phyloP scores from a whole-genome alignment of 2,797 vertebrate genomes.

The Sebastiscus tertius region DNA sequence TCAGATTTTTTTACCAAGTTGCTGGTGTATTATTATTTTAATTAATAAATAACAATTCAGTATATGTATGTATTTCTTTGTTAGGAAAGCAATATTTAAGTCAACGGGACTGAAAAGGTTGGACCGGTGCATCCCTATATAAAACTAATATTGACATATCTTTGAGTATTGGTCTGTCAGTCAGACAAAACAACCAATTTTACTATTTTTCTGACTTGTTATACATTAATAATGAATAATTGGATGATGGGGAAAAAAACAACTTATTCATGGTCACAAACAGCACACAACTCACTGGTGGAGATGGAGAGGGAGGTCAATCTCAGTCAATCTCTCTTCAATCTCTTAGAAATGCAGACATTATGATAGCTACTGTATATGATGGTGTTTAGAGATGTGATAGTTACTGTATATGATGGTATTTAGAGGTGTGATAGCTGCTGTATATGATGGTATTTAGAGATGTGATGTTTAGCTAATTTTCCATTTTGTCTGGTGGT shows the following conservation, averaged over 20 bases:
- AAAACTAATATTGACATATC: background rate
- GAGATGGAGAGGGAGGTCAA: background rate
- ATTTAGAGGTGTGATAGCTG: too few species aligned
- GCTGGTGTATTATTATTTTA: too few species aligned
- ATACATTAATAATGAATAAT: too few species aligned
- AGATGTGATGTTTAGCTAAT: background rate
- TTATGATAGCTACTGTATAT: background rate
- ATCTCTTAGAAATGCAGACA: background rate
- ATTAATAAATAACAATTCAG: too few species aligned
- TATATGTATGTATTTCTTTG: too few species aligned
- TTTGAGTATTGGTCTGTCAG: background rate
- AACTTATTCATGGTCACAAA: background rate
- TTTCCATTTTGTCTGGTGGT: background rate
- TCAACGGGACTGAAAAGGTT: too few species aligned
- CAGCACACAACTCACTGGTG: background rate
- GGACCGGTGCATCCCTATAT: too few species aligned
- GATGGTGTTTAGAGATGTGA: background rate
- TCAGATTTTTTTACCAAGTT: too few species aligned
- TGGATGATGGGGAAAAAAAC: background rate
- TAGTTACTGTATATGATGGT: background rate
- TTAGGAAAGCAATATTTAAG: too few species aligned
- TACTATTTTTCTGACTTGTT: background rate
- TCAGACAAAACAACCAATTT: background rate
- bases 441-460: background rate
- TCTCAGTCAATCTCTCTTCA: background rate